Evolutionary conservation across 1,140 invertebrate genomes (phyloP).

Genomic region (Rhynchophorus ferrugineus): DNA sequence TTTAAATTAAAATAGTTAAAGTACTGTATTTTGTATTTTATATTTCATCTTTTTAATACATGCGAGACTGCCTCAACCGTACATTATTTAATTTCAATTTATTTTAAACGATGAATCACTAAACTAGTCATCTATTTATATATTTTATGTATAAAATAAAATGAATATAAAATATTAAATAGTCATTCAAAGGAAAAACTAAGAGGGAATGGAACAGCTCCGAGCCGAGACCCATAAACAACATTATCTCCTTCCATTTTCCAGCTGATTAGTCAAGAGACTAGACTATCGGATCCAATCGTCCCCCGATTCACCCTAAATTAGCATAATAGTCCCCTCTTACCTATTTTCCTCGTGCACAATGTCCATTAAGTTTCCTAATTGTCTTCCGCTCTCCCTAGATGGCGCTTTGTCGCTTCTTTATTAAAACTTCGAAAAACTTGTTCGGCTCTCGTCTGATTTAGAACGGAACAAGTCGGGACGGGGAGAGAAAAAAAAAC

Average conservation of each 20-base stretch:
- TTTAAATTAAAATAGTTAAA: no score
- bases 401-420: slow-evolving; percentile 22
- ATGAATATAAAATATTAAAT: no score
- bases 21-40: no score
- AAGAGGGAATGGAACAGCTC: no score
- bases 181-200: background rate
- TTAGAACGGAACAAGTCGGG: slow-evolving; percentile 7
- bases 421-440: slow-evolving; percentile 29
- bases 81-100: no score
- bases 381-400: slow-evolving; percentile 21
- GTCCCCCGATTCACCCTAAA: slow-evolving; percentile 12
- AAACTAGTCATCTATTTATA: no score
- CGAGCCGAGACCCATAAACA: no score
- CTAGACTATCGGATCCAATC: slow-evolving; percentile 14
- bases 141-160: no score
- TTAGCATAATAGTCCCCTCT: slow-evolving; percentile 23
- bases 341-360: slow-evolving; percentile 35
- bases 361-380: slow-evolving; percentile 31
- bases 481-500: no score
- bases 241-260: slow-evolving; percentile 1
- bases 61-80: no score
- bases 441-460: slow-evolving; percentile 10
- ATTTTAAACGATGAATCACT: no score
- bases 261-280: slow-evolving; percentile 17
- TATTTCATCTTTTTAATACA: no score